Conservation (phyloP, 2,797 vertebrate genomes). For the Meriones psammophilus region DNA sequence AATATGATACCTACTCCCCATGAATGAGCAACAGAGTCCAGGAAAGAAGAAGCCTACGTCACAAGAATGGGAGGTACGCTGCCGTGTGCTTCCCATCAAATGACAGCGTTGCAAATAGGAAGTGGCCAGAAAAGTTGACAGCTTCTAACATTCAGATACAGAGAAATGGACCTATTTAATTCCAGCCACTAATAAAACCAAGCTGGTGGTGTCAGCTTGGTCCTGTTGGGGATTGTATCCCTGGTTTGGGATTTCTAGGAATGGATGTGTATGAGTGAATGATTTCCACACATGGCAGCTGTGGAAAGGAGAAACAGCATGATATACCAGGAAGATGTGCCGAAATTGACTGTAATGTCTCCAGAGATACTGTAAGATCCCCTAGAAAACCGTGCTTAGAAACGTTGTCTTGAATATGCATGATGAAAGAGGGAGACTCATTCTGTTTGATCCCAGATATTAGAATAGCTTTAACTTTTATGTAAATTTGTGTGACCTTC, state of each 20-base stretch:
- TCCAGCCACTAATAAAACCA: not conserved
- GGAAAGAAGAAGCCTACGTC: not conserved
- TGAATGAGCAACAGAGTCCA: not conserved
- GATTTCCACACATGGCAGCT: not conserved
- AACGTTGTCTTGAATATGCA: not conserved
- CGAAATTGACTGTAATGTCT: not conserved
- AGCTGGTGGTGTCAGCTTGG: not conserved
- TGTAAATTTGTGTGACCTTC: conserved; percentile 3
- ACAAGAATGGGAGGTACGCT: not conserved
- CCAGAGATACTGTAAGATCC: not conserved
- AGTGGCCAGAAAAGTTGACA: not conserved
- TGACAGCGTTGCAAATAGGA: not conserved
- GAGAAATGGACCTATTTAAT: not conserved
- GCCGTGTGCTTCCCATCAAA: not conserved
- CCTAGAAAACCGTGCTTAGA: not conserved
- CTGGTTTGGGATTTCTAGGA: not conserved
- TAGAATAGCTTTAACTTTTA: not conserved
- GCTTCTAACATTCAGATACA: not conserved
- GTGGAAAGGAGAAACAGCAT: not conserved
- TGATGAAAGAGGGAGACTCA: not conserved
- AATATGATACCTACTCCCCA: not conserved
- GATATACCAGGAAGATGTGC: not conserved
- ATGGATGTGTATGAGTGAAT: not conserved
- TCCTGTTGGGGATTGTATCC: not conserved
- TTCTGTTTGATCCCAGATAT: not conserved